Percentiles rank a stretch among this genome's conserved stretches.
phyloP scores from a whole-genome alignment of 2,797 vertebrate genomes.

The Amphiprion clarkii region DNA sequence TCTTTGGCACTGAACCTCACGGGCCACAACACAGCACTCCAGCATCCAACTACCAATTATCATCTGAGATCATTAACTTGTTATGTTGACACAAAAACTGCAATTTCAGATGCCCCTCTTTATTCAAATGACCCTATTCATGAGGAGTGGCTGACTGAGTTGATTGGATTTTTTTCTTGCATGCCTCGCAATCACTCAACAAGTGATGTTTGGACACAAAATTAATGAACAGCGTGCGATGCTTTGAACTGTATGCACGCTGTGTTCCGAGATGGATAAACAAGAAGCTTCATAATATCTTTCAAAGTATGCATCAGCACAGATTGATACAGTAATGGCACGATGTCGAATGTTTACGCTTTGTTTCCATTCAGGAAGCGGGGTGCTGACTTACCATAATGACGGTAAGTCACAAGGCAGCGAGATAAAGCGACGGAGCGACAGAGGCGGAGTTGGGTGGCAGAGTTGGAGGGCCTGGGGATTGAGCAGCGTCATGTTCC shows the following conservation, averaged over 20 bases:
- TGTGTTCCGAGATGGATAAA: slow-evolving; percentile 61
- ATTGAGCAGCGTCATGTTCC: slow-evolving; percentile 73
- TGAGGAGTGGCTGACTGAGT: slow-evolving; percentile 70
- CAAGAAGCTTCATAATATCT: slow-evolving; percentile 56
- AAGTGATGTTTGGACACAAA: slow-evolving; percentile 78
- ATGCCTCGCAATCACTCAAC: slow-evolving; percentile 77
- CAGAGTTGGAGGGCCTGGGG: slow-evolving; percentile 58
- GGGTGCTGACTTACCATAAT: slow-evolving; percentile 23
- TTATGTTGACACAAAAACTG: slow-evolving; percentile 84
- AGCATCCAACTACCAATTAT: slow-evolving; percentile 81
- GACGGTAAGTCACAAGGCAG: slow-evolving; percentile 49
- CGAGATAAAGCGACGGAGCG: slow-evolving; percentile 54
- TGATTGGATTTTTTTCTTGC: slow-evolving; percentile 78
- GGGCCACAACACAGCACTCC: slow-evolving; percentile 64
- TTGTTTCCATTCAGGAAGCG: slow-evolving; percentile 37
- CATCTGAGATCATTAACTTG: slow-evolving; percentile 81
- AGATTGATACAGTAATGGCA: slow-evolving; percentile 56
- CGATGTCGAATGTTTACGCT: slow-evolving; percentile 45
- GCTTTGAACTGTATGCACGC: slow-evolving; percentile 61
- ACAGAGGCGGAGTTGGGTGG: slow-evolving; percentile 49
- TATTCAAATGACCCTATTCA: slow-evolving; percentile 80
- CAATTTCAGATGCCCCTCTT: slow-evolving; percentile 79
- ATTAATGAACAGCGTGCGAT: slow-evolving; percentile 71
- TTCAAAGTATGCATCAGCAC: slow-evolving; percentile 56
- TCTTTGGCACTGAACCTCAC: slow-evolving; percentile 70